Conservation (phyloP, 2,113 vertebrate genomes). For the Heptranchias perlo region DNA sequence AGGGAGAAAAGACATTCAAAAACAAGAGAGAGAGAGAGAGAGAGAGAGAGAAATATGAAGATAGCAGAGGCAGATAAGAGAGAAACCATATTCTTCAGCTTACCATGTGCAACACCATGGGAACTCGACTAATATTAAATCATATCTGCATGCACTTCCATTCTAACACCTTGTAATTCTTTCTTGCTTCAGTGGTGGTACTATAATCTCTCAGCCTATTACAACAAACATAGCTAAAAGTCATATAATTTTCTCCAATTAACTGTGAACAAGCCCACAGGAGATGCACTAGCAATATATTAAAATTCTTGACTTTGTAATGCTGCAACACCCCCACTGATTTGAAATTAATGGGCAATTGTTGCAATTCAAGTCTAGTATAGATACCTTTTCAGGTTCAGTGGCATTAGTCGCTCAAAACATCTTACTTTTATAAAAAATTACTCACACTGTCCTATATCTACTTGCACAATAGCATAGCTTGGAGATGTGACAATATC, state of each 20-base stretch:
- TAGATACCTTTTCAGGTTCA: too few species aligned
- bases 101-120: neutral
- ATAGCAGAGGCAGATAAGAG: neutral
- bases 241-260: too few species aligned
- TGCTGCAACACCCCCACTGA: too few species aligned
- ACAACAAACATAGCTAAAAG: neutral
- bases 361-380: too few species aligned
- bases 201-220: neutral
- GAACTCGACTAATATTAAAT: neutral
- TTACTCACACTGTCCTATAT: neutral
- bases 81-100: neutral
- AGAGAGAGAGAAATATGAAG: neutral
- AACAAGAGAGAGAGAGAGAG: neutral
- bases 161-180: neutral
- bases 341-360: too few species aligned
- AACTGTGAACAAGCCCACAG: too few species aligned
- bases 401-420: too few species aligned
- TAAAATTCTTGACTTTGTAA: too few species aligned
- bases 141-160: neutral
- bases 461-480: neutral
- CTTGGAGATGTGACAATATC: too few species aligned
- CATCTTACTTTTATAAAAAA: neutral
- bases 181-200: neutral
- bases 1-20: neutral
- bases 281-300: too few species aligned